Evolutionary conservation across 2,113 vertebrate species (phyloP), one percentile per base, ranked within the genome.

Genomic region (Penelope pileata): DNA sequence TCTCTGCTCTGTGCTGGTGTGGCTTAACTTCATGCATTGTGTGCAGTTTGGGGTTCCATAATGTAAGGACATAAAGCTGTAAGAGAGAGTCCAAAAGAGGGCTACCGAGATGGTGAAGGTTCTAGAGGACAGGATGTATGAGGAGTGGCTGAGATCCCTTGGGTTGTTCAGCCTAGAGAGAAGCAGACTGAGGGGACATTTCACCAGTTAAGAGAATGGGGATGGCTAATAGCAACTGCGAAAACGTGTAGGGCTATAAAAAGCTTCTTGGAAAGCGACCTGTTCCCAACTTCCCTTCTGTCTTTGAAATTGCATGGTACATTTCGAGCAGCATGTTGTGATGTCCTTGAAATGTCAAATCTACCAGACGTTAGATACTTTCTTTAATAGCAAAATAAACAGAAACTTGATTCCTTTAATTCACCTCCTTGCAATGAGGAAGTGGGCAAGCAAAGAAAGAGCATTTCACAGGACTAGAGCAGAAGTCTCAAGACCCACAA

Each of bases 401-500:
- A 89, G 67, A 40, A 66, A 66, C 7, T 60, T 54, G 34, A 47
- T 15, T 56, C 22, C 34, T 72, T 90, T 53, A 42, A 8, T 45
- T 83, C 42, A 70, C 26, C 43, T n/a, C 9, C 6, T 1, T 36
- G 53, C 48, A 54, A 50, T 77, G 77, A 87, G 29, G 3, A 47
- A 83, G 42, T 8, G 18, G 24, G 5, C 15, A 26, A 23, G 40
- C 18, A 82, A n/a, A 73, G 16, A 26, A 38, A 16, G 21, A 38
- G 21, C 27, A 66, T 66, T 73, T 51, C 66, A 42, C 11, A 27
- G 42, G 62, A 14, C 14, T 21, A 30, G n/a, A 70, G 36, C 30
- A 74, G 69, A 58, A 56, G 43, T 7, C 29, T 47, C 27, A 53
- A 3, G 3, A 15, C 60, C 23, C 1, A 0, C 1, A 21, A 6